A percentile compares a stretch with the other conserved stretches of the same genome.
Conservation (phyloP, 2,113 vertebrate genomes). For the Microcebus griseorufus region DNA sequence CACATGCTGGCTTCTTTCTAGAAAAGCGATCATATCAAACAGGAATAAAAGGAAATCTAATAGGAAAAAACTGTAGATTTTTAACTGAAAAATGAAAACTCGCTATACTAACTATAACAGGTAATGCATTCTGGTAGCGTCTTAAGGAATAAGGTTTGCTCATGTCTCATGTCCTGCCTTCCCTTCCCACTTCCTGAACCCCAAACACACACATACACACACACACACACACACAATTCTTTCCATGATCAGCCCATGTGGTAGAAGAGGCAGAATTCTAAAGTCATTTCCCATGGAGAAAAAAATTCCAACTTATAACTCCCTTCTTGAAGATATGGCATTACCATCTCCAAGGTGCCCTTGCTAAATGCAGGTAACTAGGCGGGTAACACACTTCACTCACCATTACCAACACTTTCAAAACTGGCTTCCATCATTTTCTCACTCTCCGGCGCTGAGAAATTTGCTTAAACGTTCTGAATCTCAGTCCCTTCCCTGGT, state of each 20-base stretch:
- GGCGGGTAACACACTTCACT: background rate
- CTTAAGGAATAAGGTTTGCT: background rate
- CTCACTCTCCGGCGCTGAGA: background rate
- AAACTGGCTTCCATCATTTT: background rate
- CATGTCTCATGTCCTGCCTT: background rate
- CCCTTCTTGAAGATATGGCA: background rate
- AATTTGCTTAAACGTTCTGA: background rate
- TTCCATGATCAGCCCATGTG: background rate
- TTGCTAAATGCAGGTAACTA: background rate
- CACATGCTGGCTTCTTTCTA: background rate
- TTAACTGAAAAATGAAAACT: slow-evolving; percentile 43
- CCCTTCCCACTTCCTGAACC: rapidly evolving
- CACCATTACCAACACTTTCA: background rate
- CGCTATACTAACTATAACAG: background rate
- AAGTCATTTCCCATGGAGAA: background rate
- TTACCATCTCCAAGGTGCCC: background rate
- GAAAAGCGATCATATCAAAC: background rate
- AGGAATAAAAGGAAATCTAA: slow-evolving; percentile 39
- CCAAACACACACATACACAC: background rate
- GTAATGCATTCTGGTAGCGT: background rate
- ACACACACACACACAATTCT: background rate
- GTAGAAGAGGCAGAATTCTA: background rate
- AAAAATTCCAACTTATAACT: background rate
- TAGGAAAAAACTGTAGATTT: background rate
- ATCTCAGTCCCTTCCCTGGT: background rate